These are phyloP conservation scores for Lophius americanus DNA, from an alignment of 2,797 vertebrate genomes.

Conservation along the genomic window DNA sequence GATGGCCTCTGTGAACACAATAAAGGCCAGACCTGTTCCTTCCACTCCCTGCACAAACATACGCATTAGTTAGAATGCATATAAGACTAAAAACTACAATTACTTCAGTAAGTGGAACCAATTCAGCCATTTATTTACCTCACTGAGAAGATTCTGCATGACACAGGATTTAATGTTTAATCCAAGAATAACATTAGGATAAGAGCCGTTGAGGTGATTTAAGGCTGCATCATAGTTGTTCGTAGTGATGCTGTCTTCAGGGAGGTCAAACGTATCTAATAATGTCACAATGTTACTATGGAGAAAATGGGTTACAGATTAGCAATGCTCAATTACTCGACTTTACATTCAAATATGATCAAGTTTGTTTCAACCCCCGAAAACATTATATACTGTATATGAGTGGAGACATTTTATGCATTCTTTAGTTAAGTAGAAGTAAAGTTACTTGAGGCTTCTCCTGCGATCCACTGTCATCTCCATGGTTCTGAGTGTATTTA, in stretches of 20 bases:
- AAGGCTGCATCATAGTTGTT: slow-evolving; percentile 82
- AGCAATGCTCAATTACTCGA: not conserved
- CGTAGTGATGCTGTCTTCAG: slow-evolving; percentile 85
- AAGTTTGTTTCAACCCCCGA: too few relatives aligned
- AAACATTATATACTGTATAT: too few relatives aligned
- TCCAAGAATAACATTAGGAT: slow-evolving; percentile 56
- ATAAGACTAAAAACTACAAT: not conserved
- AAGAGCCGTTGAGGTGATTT: slow-evolving; percentile 71
- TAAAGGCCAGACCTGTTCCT: slow-evolving; percentile 95
- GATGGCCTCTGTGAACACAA: slow-evolving; percentile 97
- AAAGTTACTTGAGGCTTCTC: too few relatives aligned
- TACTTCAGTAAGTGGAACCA: fast-evolving
- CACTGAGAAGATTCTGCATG: slow-evolving; percentile 84
- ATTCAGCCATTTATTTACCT: slow-evolving; percentile 72
- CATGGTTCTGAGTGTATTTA: too few relatives aligned
- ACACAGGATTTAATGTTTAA: slow-evolving; percentile 85
- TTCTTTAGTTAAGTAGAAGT: too few relatives aligned
- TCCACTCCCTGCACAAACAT: slow-evolving; percentile 87
- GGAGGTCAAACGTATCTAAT: slow-evolving; percentile 86
- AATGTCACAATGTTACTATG: slow-evolving; percentile 89
- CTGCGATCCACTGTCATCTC: too few relatives aligned
- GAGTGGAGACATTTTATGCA: too few relatives aligned
- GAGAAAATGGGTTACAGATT: slow-evolving; percentile 5
- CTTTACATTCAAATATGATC: too few relatives aligned
- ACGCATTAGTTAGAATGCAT: not conserved